A percentile compares a stretch with the other conserved stretches of the same genome.
Evolutionary conservation across 2,888 invertebrate genomes (phyloP).

Genomic region (Noctua janthe): DNA sequence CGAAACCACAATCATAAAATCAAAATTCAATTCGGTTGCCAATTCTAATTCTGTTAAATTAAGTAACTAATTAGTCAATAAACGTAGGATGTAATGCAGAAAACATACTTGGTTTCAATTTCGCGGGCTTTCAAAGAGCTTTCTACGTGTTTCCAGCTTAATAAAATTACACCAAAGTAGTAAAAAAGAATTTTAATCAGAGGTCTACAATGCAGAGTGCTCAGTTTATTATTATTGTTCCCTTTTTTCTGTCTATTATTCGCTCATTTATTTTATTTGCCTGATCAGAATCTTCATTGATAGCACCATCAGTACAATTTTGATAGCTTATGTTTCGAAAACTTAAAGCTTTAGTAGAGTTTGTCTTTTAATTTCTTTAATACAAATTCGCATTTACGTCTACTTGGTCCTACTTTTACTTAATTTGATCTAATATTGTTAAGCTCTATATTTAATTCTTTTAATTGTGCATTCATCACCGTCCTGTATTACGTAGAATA

Average conservation of each 20-base stretch:
- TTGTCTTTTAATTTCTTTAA: no score
- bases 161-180: neutral
- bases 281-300: no score
- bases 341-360: no score
- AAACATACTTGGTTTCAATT: neutral
- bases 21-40: neutral
- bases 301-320: neutral
- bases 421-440: no score
- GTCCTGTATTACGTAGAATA: no score
- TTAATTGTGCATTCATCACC: no score
- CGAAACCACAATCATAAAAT: neutral
- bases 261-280: neutral
- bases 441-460: no score
- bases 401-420: no score
- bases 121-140: neutral
- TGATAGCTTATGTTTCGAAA: neutral
- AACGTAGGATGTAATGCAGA: neutral
- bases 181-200: neutral
- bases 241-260: neutral
- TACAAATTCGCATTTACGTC: no score
- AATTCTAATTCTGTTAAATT: neutral
- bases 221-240: neutral
- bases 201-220: neutral
- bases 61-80: neutral
- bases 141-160: neutral